Percentiles rank a stretch among this genome's conserved stretches.
phyloP scores from a whole-genome alignment of 37 sponge, comb jelly and placozoan species.

The Beroe ovata region DNA sequence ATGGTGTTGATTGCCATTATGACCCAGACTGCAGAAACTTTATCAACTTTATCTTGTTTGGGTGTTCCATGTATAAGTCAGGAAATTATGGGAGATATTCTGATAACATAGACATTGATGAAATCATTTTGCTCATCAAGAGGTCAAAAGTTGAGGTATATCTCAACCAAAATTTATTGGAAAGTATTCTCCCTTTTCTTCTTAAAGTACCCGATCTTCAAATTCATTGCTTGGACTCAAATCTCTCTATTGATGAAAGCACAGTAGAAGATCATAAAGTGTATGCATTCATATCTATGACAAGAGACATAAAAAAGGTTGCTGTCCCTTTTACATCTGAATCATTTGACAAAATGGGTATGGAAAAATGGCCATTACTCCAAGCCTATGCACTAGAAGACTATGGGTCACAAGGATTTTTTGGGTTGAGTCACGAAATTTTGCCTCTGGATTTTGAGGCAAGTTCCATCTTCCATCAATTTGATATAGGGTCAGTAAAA shows the following conservation, averaged over 20 bases:
- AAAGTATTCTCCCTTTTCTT: slow-evolving; percentile 6
- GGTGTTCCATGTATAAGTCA: slow-evolving; percentile 27
- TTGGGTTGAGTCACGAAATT: slow-evolving; percentile 15
- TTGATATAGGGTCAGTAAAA: slow-evolving; percentile 65
- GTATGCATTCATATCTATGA: slow-evolving; percentile 53
- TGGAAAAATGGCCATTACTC: slow-evolving; percentile 58
- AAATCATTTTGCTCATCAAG: slow-evolving; percentile 8
- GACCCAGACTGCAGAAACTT: slow-evolving; percentile 25
- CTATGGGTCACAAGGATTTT: slow-evolving; percentile 58
- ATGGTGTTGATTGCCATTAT: slow-evolving; percentile 52
- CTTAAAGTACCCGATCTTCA: slow-evolving; percentile 15
- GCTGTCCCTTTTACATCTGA: not conserved
- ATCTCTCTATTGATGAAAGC: slow-evolving; percentile 16
- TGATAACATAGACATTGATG: slow-evolving; percentile 11
- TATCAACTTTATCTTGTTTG: slow-evolving; percentile 40
- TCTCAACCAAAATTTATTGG: not conserved
- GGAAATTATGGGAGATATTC: not conserved
- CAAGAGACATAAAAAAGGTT: not conserved
- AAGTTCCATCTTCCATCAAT: not conserved
- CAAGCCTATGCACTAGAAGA: slow-evolving; percentile 62
- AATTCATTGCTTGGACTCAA: slow-evolving; percentile 34
- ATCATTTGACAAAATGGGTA: slow-evolving; percentile 9
- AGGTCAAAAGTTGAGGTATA: slow-evolving; percentile 10
- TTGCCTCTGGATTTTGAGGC: slow-evolving; percentile 31
- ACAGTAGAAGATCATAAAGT: slow-evolving; percentile 53